phyloP scores from a whole-genome alignment of 2,888 invertebrate genomes.

The Caenorhabditis japonica region DNA sequence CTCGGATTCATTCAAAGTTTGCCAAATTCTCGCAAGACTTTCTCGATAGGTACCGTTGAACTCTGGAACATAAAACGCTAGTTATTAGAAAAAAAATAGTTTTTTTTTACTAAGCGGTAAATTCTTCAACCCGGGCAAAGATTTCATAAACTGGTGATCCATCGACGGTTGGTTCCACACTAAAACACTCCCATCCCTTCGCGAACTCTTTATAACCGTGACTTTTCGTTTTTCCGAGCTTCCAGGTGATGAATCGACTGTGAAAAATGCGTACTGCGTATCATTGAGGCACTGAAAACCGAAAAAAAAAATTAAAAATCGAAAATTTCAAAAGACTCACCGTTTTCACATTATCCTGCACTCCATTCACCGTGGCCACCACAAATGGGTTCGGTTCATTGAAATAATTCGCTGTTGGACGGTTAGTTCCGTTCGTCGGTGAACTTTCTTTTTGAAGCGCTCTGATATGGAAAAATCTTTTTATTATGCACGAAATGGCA shows the following conservation, averaged over 20 bases:
- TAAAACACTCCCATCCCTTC: slow-evolving; percentile 53
- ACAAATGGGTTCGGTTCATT: slow-evolving; percentile 69
- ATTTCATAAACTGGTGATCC: slow-evolving; percentile 62
- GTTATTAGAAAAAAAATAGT: too few relatives aligned
- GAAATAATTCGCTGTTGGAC: slow-evolving; percentile 55
- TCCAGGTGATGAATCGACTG: background rate
- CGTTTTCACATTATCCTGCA: slow-evolving; percentile 10
- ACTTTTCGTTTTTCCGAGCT: slow-evolving; percentile 19
- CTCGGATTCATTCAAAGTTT: slow-evolving; percentile 50
- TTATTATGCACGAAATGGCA: too few relatives aligned
- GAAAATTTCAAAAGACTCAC: too few relatives aligned
- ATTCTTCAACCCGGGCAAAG: slow-evolving; percentile 44
- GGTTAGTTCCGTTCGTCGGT: background rate
- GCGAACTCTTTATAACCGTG: slow-evolving; percentile 24
- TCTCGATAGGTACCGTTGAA: slow-evolving; percentile 67
- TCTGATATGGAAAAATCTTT: too few relatives aligned
- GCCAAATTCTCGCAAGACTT: slow-evolving; percentile 62
- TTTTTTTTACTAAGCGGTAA: slow-evolving; percentile 60
- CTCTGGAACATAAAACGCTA: too few relatives aligned
- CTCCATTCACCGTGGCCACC: slow-evolving; percentile 68
- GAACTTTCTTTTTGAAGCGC: slow-evolving; percentile 17
- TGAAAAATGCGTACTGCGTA: slow-evolving; percentile 33
- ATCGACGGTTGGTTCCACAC: slow-evolving; percentile 63
- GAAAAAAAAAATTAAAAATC: background rate
- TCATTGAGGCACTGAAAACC: slow-evolving; percentile 57